These are phyloP conservation scores for Noctua janthina DNA, from an alignment of 2,888 invertebrate species.

Conservation along the genomic window DNA sequence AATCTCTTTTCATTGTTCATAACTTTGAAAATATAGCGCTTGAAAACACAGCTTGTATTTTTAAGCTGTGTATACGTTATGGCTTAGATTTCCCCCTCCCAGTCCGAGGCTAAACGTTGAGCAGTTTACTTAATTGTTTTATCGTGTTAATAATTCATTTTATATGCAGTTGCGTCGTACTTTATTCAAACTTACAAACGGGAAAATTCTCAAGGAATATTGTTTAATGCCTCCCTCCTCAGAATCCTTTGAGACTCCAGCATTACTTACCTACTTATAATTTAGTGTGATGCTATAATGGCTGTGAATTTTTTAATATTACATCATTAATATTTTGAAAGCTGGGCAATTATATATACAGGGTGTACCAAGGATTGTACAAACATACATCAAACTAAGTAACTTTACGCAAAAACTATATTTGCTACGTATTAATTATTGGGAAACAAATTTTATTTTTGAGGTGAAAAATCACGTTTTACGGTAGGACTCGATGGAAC, in stretches of 20 bases:
- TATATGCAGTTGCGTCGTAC: conserved; percentile 5
- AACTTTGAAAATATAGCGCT: background rate
- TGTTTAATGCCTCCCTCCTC: conserved; percentile 5
- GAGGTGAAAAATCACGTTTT: no score
- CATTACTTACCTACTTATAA: background rate
- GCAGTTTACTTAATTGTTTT: conserved; percentile 40
- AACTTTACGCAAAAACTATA: no score
- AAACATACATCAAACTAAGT: no score
- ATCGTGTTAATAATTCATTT: conserved; percentile 24
- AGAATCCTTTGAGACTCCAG: background rate
- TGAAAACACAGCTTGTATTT: conserved; percentile 18
- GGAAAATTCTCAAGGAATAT: conserved; percentile 7
- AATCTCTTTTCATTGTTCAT: conserved; percentile 17
- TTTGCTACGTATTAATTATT: no score
- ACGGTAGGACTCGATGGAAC: no score
- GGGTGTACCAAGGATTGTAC: no score
- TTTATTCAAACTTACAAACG: conserved; percentile 13
- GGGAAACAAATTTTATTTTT: no score
- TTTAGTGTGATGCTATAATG: background rate
- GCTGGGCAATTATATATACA: no score
- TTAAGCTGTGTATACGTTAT: background rate
- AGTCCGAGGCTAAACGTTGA: conserved; percentile 17
- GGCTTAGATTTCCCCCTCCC: background rate
- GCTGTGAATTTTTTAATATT: background rate
- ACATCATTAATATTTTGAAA: no score